Base-by-base conservation (phyloP, 2,113 vertebrate species). In the Labeo catla region DNA sequence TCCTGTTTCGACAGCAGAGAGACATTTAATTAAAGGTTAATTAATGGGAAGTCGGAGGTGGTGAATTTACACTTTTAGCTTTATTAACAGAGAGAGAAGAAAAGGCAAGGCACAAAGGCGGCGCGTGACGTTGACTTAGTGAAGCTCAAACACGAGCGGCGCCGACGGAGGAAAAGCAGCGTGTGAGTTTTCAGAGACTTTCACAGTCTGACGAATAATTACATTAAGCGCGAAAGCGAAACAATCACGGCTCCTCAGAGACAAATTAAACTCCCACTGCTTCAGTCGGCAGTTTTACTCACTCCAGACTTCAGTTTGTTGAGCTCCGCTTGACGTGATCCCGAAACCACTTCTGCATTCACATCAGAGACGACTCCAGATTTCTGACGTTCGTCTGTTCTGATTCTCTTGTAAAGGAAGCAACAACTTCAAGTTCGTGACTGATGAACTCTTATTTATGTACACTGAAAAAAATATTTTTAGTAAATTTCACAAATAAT, bases 21-120 rank as follows among this genome's bases (percentile, higher is more conserved):
- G 57, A 63, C 4, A 1, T 63, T 81, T 28, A 81, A 63, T 81
- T 61, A 63, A 81, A 81, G 78, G 57, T 81, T 81, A 81, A 81
- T 81, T 81, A 61, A 81, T 4, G 21, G 11, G 16, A 80, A 39
- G 19, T 61, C 23, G 8, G 39, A 61, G 78, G 36, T 61, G 54
- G n/a, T 1, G n/a, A 52, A 49, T 54, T 4, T 23, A 47, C 78
- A 80, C 13, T 45, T 43, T 23, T 8, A 43, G 57, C 52, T 80
- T 63, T 23, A 78, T 78, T 54, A 54, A 19, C 15, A 78, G 0
- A 70, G 50, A 36, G 76, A 57, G 47, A 52, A 78, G 50, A 54
- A 78, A 19, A 19, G 47, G 12, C 15, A 16, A 43, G 36, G 36
- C 66, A 43, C 66, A 70, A 70, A 70, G 66, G 15, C 34, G 1